Evolutionary conservation across 2,888 invertebrate species (phyloP).

Genomic region (Cosmia trapezina): DNA sequence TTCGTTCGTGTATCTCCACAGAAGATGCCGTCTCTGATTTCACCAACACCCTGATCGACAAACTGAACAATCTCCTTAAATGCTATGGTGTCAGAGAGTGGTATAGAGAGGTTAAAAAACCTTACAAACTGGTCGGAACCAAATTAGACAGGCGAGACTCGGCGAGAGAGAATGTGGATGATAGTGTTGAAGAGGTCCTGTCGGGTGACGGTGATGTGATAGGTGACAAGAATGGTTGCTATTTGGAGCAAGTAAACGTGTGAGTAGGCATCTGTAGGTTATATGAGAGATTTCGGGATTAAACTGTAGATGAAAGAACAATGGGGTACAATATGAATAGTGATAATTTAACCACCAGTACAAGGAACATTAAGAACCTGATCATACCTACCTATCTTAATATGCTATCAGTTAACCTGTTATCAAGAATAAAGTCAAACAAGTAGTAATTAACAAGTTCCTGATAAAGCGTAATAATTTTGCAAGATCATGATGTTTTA

Average conservation of each 20-base stretch:
- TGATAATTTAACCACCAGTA: not conserved
- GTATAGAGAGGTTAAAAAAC: not conserved
- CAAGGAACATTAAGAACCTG: not conserved
- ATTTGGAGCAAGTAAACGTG: not conserved
- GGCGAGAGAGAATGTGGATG: not conserved
- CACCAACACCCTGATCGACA: not conserved
- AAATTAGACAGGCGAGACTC: not conserved
- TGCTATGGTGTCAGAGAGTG: not conserved
- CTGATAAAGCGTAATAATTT: slow-evolving; percentile 11
- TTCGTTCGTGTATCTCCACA: not conserved
- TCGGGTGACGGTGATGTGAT: too few relatives aligned
- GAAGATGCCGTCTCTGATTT: not conserved
- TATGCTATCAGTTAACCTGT: slow-evolving; percentile 24
- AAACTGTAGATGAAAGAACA: not conserved
- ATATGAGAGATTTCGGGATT: not conserved
- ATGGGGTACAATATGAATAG: not conserved
- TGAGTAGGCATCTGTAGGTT: not conserved
- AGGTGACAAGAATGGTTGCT: not conserved
- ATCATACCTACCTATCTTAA: not conserved
- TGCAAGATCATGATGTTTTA: not conserved
- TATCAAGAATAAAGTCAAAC: slow-evolving; percentile 17
- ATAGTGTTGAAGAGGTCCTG: not conserved
- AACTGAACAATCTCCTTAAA: not conserved
- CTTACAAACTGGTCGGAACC: not conserved
- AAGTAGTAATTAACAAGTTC: not conserved